Percentiles rank a stretch among this genome's conserved stretches.
Evolutionary conservation across 2,888 invertebrate species (phyloP).

Genomic region (Tetragnatha montana): DNA sequence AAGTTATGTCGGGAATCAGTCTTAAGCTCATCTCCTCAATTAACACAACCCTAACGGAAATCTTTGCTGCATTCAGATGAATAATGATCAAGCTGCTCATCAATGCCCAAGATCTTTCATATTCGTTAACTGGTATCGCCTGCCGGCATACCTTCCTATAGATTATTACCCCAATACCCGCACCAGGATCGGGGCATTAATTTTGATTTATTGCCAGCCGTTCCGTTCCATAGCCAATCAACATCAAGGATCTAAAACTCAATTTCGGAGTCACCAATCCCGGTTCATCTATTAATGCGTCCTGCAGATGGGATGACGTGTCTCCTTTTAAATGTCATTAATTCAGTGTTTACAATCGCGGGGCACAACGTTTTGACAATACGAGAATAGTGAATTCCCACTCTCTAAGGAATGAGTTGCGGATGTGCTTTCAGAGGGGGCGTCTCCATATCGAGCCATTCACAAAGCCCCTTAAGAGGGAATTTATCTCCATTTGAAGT

Average conservation of each 20-base stretch:
- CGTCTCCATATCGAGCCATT: neutral
- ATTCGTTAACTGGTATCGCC: conserved; percentile 25
- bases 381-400: neutral
- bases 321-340: conserved; percentile 38
- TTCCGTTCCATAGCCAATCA: conserved; percentile 31
- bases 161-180: conserved; percentile 24
- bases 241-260: conserved; percentile 52
- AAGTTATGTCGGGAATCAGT: neutral
- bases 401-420: neutral
- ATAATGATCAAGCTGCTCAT: neutral
- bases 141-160: conserved; percentile 17
- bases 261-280: conserved; percentile 38
- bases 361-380: conserved; percentile 26
- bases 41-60: neutral
- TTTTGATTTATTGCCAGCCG: conserved; percentile 52
- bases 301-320: conserved; percentile 1
- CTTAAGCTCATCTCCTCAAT: neutral
- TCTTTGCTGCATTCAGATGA: neutral
- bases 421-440: neutral
- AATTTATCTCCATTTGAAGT: neutral
- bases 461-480: neutral
- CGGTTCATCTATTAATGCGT: conserved; percentile 18
- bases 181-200: conserved; percentile 25
- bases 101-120: neutral
- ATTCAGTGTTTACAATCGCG: conserved; percentile 37